Conservation (phyloP, 2,797 vertebrate genomes). For the Sebastolobus altivelis region DNA sequence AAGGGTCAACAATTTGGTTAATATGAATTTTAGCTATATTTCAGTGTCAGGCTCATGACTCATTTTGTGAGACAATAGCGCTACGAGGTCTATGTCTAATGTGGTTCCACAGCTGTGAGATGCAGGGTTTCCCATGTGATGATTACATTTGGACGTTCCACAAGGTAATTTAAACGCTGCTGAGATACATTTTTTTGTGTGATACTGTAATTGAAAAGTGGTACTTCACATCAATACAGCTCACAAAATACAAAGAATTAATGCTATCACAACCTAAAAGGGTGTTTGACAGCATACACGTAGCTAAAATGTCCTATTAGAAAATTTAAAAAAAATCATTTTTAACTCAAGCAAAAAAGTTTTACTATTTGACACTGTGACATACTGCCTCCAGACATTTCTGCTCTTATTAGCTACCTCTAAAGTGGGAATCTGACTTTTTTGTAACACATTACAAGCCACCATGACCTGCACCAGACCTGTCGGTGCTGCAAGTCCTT, state of each 20-base stretch:
- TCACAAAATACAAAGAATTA: background rate
- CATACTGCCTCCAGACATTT: background rate
- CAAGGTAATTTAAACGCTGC: slow-evolving; percentile 41
- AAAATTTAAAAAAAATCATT: background rate
- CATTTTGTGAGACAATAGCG: slow-evolving; percentile 56
- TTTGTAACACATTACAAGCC: slow-evolving; percentile 3
- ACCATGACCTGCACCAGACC: slow-evolving; percentile 2
- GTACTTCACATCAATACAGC: background rate
- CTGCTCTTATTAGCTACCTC: background rate
- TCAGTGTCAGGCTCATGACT: slow-evolving; percentile 52
- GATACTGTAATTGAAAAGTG: slow-evolving; percentile 24
- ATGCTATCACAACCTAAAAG: slow-evolving; percentile 5
- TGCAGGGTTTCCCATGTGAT: slow-evolving; percentile 45
- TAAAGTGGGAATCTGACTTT: slow-evolving; percentile 13
- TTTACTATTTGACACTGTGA: background rate
- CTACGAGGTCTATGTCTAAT: slow-evolving; percentile 50
- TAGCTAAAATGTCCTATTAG: slow-evolving; percentile 8
- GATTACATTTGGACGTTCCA: slow-evolving; percentile 52
- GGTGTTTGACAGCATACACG: background rate
- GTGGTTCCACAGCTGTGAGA: slow-evolving; percentile 58
- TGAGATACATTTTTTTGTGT: slow-evolving; percentile 13
- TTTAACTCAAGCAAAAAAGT: background rate
- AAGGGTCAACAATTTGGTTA: slow-evolving; percentile 63
- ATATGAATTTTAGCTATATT: slow-evolving; percentile 59
- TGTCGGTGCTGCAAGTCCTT: background rate